Percentiles rank a stretch among this genome's conserved stretches.
These are phyloP conservation scores for Maniola jurtina DNA, from an alignment of 1,140 invertebrate genomes.

Conservation along the genomic window DNA sequence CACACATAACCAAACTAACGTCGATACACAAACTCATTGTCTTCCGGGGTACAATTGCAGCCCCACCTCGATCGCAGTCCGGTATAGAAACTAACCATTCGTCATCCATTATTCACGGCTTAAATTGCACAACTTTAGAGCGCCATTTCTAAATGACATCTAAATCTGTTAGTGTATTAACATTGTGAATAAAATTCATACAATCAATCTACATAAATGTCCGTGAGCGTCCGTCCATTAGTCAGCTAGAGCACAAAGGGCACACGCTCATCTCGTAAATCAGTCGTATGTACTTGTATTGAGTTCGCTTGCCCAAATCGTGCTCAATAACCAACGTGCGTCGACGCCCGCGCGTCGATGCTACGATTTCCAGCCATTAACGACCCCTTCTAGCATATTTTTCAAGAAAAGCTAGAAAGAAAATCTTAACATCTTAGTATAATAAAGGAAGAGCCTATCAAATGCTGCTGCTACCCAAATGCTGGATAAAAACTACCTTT, in stretches of 20 bases:
- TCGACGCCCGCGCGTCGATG: constrained; percentile 33
- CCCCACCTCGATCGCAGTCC: constrained; percentile 58
- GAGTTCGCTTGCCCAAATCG: constrained; percentile 69
- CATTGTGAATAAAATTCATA: constrained; percentile 79
- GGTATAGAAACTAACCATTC: constrained; percentile 68
- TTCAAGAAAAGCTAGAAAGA: constrained; percentile 26
- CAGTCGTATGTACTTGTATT: constrained; percentile 70
- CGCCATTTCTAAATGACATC: constrained; percentile 79
- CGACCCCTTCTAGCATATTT: constrained; percentile 56
- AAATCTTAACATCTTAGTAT: constrained; percentile 33
- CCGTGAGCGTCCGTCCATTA: constrained; percentile 77
- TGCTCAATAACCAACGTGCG: constrained; percentile 56
- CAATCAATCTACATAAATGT: constrained; percentile 79
- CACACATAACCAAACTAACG: not conserved
- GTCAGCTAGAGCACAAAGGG: constrained; percentile 75
- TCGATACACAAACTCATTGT: constrained; percentile 8
- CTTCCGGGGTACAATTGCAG: constrained; percentile 37
- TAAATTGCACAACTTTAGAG: constrained; percentile 78
- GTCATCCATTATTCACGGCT: constrained; percentile 78
- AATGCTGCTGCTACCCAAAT: not conserved
- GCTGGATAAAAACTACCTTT: no score
- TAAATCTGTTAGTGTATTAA: constrained; percentile 79
- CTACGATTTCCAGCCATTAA: constrained; percentile 55
- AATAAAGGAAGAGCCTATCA: not conserved
- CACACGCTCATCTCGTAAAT: constrained; percentile 77